phyloP scores from a whole-genome alignment of 2,888 invertebrate genomes.

The Drosophila aldrichi region DNA sequence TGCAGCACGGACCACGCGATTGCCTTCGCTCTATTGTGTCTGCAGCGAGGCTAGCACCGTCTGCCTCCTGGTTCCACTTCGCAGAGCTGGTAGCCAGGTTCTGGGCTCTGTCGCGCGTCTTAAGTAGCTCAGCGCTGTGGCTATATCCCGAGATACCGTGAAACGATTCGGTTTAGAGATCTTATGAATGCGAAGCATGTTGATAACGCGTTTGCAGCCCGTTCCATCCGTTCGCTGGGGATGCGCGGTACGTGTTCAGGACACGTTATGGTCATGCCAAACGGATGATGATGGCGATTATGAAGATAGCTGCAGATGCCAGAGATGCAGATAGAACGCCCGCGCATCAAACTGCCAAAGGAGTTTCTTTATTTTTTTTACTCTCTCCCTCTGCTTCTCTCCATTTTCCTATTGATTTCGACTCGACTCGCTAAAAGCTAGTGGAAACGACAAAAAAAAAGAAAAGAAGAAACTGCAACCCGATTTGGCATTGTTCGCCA shows the following conservation, averaged over 20 bases:
- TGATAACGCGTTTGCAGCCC: slow-evolving; percentile 61
- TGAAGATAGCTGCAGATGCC: slow-evolving; percentile 58
- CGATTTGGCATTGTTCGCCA: slow-evolving; percentile 60
- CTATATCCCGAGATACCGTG: slow-evolving; percentile 37
- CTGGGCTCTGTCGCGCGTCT: slow-evolving; percentile 45
- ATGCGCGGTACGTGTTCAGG: slow-evolving; percentile 69
- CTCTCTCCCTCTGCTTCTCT: not conserved
- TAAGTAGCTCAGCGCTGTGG: slow-evolving; percentile 70
- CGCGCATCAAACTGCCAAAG: slow-evolving; percentile 50
- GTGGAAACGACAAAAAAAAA: not conserved
- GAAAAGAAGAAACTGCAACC: slow-evolving; percentile 12
- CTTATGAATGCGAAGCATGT: slow-evolving; percentile 75
- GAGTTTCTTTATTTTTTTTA: slow-evolving; percentile 19
- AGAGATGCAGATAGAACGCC: slow-evolving; percentile 58
- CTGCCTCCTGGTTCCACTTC: not conserved
- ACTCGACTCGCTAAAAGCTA: not conserved
- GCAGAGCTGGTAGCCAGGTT: slow-evolving; percentile 1
- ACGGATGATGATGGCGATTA: slow-evolving; percentile 73
- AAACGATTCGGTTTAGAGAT: slow-evolving; percentile 63
- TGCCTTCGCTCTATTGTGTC: slow-evolving; percentile 42
- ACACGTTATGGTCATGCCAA: slow-evolving; percentile 69
- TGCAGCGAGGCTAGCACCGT: slow-evolving; percentile 15
- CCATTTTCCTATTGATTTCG: slow-evolving; percentile 62
- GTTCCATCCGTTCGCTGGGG: slow-evolving; percentile 15
- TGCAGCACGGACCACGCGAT: slow-evolving; percentile 43